Evolutionary conservation across 2,888 invertebrate species (phyloP).

Genomic region (Eristalis tenax): DNA sequence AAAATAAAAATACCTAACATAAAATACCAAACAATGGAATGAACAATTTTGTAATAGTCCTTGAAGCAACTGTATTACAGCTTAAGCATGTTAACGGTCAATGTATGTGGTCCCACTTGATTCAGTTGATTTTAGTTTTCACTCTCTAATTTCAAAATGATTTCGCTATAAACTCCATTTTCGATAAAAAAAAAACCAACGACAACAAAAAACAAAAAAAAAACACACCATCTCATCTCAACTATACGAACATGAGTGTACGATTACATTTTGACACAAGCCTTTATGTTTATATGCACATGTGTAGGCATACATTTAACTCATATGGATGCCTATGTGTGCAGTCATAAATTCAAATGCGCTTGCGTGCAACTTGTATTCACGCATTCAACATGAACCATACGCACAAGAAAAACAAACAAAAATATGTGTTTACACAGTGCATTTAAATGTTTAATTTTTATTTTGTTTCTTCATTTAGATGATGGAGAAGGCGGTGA

Average conservation of each 20-base stretch:
- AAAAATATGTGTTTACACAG: too few species aligned
- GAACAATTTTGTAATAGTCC: neutral
- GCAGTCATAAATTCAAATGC: neutral
- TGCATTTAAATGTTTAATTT: neutral
- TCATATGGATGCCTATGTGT: neutral
- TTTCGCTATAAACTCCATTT: neutral
- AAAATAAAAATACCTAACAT: neutral
- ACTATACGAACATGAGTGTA: neutral
- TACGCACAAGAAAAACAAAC: too few species aligned
- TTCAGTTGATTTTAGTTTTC: neutral
- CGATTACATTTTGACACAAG: neutral
- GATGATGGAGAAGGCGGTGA: conserved; percentile 78
- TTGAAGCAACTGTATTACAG: neutral
- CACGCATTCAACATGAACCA: too few species aligned
- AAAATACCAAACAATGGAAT: neutral
- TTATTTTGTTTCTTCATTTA: conserved; percentile 68
- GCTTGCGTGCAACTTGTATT: neutral
- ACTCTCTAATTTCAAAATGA: neutral
- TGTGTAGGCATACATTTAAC: too few species aligned
- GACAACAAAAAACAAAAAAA: neutral
- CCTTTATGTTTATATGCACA: neutral
- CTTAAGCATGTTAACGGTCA: neutral
- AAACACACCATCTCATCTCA: neutral
- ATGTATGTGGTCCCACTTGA: neutral
- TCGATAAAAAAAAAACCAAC: neutral